These are phyloP conservation scores for Chlorops oryzae DNA, from an alignment of 1,140 invertebrate species.

Conservation along the genomic window DNA sequence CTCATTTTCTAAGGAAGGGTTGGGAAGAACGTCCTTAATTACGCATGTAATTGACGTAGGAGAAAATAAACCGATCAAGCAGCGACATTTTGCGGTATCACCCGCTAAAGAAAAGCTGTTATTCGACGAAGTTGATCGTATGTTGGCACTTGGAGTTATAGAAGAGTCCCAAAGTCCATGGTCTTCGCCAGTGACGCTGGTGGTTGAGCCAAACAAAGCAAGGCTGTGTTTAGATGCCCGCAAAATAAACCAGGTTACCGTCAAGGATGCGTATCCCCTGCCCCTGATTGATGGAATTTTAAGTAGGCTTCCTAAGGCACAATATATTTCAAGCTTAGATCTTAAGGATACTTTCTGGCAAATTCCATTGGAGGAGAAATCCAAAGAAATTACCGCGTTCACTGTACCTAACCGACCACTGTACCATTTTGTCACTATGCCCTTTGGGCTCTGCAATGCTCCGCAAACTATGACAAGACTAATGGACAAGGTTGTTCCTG, in stretches of 20 bases:
- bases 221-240: slow-evolving; percentile 11
- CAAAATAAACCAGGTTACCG: slow-evolving; percentile 9
- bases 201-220: slow-evolving; percentile 6
- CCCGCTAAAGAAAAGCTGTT: background rate
- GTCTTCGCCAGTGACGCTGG: slow-evolving; percentile 13
- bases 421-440: slow-evolving; percentile 9
- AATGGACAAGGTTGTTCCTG: slow-evolving; percentile 8
- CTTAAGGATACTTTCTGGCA: slow-evolving; percentile 12
- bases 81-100: slow-evolving; percentile 1
- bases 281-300: slow-evolving; percentile 12
- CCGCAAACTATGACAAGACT: slow-evolving; percentile 4
- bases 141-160: background rate
- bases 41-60: slow-evolving; percentile 7
- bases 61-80: slow-evolving; percentile 4
- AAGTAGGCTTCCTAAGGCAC: slow-evolving; percentile 12
- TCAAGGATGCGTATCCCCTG: slow-evolving; percentile 12
- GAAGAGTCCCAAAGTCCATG: slow-evolving; percentile 11
- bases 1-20: too few species aligned
- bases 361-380: slow-evolving; percentile 2
- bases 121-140: slow-evolving; percentile 3
- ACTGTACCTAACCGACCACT: slow-evolving; percentile 3
- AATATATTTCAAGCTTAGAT: slow-evolving; percentile 8
- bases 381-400: too few species aligned
- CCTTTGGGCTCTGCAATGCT: slow-evolving; percentile 8
- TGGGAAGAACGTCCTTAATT: slow-evolving; percentile 4